Conservation (phyloP, 2,113 vertebrate genomes). For the Meriones unguiculatus region DNA sequence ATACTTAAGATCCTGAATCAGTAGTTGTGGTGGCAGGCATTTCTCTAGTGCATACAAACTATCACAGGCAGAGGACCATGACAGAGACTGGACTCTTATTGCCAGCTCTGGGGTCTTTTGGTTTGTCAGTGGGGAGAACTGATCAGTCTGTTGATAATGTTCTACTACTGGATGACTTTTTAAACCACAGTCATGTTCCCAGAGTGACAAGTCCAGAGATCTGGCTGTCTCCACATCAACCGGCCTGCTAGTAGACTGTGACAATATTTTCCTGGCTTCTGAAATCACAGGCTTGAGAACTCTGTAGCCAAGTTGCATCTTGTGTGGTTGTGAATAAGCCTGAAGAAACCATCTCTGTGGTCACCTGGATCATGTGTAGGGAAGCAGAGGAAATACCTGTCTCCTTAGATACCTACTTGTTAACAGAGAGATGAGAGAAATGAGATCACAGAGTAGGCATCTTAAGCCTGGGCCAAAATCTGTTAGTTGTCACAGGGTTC, state of each 20-base stretch:
- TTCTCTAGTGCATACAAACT: not conserved
- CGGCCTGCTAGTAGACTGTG: not conserved
- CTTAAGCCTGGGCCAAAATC: not conserved
- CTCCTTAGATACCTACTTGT: not conserved
- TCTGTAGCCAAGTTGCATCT: not conserved
- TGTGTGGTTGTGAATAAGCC: not conserved
- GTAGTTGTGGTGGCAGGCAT: not conserved
- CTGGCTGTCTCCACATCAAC: no score
- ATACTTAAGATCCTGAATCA: rapidly evolving
- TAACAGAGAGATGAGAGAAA: not conserved
- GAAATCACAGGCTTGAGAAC: not conserved
- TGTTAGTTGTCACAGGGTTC: conserved; percentile 61
- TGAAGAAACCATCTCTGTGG: not conserved
- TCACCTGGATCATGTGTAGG: not conserved
- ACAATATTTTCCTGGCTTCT: not conserved
- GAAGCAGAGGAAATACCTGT: not conserved
- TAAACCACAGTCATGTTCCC: no score
- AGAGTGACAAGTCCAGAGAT: not conserved
- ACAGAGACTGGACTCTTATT: no score
- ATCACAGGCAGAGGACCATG: rapidly evolving
- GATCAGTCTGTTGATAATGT: not conserved
- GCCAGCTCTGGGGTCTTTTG: not conserved
- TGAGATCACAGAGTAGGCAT: not conserved
- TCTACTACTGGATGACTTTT: not conserved
- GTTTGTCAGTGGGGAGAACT: not conserved